phyloP scores from a whole-genome alignment of 2,113 vertebrate species.

The Ophthalmolycus amberensis region DNA sequence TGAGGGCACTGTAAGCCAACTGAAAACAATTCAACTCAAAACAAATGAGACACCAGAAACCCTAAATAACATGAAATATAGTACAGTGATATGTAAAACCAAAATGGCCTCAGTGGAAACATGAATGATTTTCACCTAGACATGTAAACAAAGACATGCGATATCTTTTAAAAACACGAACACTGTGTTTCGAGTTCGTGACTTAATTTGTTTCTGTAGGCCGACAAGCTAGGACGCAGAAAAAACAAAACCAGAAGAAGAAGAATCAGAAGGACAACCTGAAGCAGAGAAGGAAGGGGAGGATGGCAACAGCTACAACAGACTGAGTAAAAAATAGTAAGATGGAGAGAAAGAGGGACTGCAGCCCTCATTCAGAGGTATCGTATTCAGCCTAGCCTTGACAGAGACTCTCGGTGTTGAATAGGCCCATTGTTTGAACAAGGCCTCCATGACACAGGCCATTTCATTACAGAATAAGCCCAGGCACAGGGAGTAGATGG shows the following conservation, averaged over 20 bases:
- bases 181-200: neutral
- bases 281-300: conserved; percentile 3
- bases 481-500: conserved; percentile 69
- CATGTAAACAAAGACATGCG: conserved; percentile 24
- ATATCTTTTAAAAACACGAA: conserved; percentile 33
- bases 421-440: conserved; percentile 82
- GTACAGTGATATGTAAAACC: conserved; percentile 12
- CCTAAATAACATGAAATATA: conserved; percentile 25
- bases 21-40: conserved; percentile 27
- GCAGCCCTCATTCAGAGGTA: conserved; percentile 79
- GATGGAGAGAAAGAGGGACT: conserved; percentile 51
- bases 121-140: conserved; percentile 19
- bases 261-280: conserved; percentile 3
- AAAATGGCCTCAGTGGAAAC: conserved; percentile 21
- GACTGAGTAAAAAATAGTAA: conserved; percentile 44
- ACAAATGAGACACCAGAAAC: conserved; percentile 33
- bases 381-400: conserved; percentile 77
- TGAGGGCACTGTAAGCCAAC: neutral
- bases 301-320: conserved; percentile 29
- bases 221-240: conserved; percentile 7
- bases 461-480: conserved; percentile 81
- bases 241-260: neutral
- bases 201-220: conserved; percentile 19
- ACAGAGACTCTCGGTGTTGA: conserved; percentile 80
- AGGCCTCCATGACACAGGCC: conserved; percentile 81